A percentile compares a stretch with the other conserved stretches of the same genome.
Evolutionary conservation across 2,888 invertebrate genomes (phyloP).

Genomic region (Caenorhabditis sp.): DNA sequence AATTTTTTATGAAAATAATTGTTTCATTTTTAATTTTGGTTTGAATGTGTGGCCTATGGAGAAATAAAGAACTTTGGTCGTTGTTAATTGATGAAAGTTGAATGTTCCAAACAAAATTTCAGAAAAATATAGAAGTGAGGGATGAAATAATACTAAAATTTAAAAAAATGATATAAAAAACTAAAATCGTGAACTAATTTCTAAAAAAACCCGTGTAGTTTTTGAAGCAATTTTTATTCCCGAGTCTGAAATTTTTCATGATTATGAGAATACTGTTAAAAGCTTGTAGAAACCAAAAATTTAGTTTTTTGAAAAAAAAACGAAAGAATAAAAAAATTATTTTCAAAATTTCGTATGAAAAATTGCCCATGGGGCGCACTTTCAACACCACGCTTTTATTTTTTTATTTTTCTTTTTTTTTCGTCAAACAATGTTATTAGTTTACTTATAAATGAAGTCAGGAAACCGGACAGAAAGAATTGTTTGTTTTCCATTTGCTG

Average conservation of each 20-base stretch:
- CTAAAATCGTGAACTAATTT: no score
- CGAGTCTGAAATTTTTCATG: no score
- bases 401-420: background rate
- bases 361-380: conserved; percentile 15
- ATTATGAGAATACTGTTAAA: no score
- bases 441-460: background rate
- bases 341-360: background rate
- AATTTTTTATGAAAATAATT: background rate
- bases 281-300: no score
- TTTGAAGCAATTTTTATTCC: no score
- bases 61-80: background rate
- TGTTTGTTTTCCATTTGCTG: background rate
- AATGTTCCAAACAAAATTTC: background rate
- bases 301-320: background rate
- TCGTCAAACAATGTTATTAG: background rate
- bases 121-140: no score
- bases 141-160: no score
- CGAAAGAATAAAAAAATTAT: background rate
- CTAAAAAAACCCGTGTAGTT: no score
- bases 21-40: background rate
- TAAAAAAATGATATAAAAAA: no score
- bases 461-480: background rate
- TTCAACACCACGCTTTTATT: conserved; percentile 2
- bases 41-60: background rate
- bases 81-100: background rate